phyloP scores from a whole-genome alignment of 2,888 invertebrate genomes.

The Philonicus albiceps region DNA sequence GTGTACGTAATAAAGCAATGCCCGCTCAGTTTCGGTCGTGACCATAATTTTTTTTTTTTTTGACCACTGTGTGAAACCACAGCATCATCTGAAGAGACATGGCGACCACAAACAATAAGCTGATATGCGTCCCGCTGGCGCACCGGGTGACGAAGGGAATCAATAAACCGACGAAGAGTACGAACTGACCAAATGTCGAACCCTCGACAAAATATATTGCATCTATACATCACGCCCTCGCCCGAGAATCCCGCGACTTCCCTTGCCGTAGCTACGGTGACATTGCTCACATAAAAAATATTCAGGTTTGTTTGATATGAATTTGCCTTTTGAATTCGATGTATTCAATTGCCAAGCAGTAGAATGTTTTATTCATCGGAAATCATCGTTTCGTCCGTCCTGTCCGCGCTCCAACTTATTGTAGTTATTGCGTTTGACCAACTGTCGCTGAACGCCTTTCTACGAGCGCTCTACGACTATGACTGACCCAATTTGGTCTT shows the following conservation, averaged over 20 bases:
- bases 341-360: constrained; percentile 18
- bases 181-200: constrained; percentile 25
- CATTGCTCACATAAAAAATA: not conserved
- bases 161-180: constrained; percentile 20
- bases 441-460: constrained; percentile 16
- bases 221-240: constrained; percentile 1
- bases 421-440: constrained; percentile 25
- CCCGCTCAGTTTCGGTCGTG: not conserved
- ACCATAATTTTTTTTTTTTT: not conserved
- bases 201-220: constrained; percentile 9
- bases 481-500: constrained; percentile 19
- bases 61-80: not conserved
- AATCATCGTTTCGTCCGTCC: constrained; percentile 7
- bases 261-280: not conserved
- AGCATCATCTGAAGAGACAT: constrained; percentile 1
- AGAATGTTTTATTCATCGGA: constrained; percentile 36
- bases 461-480: not conserved
- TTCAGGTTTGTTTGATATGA: constrained; percentile 15
- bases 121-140: not conserved
- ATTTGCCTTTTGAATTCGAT: constrained; percentile 38
- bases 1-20: not conserved
- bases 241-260: not conserved
- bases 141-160: constrained; percentile 28
- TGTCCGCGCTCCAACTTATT: not conserved
- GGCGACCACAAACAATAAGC: constrained; percentile 21